Conservation (phyloP, 2,888 invertebrate species). For the Eubasilissa splendida region DNA sequence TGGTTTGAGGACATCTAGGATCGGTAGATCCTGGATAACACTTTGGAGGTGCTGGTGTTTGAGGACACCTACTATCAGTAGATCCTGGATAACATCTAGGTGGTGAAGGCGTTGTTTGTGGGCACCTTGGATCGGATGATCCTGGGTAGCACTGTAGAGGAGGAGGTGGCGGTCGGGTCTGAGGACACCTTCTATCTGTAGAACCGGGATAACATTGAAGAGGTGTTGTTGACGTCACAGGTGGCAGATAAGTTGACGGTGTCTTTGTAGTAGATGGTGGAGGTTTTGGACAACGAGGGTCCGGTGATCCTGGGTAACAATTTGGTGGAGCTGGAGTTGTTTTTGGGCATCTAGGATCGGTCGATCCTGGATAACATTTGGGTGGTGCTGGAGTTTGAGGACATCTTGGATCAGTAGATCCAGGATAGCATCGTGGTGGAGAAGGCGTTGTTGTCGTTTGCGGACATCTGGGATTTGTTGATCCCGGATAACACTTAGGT, state of each 20-base stretch:
- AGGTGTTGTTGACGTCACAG: slow-evolving; percentile 58
- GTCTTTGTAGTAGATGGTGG: slow-evolving; percentile 46
- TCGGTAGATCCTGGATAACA: slow-evolving; percentile 61
- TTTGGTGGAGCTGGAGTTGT: slow-evolving; percentile 57
- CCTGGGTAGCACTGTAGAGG: slow-evolving; percentile 63
- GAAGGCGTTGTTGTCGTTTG: slow-evolving; percentile 56
- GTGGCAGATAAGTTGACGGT: slow-evolving; percentile 56
- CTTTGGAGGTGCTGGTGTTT: slow-evolving; percentile 27
- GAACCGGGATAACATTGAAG: slow-evolving; percentile 60
- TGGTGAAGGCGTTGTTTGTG: slow-evolving; percentile 59
- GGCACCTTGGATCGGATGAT: slow-evolving; percentile 59
- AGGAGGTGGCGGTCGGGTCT: slow-evolving; percentile 61
- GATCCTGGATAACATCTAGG: slow-evolving; percentile 52
- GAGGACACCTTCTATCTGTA: slow-evolving; percentile 61
- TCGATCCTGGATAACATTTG: slow-evolving; percentile 62
- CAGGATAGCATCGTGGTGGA: slow-evolving; percentile 60
- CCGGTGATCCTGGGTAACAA: slow-evolving; percentile 62
- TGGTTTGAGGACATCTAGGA: slow-evolving; percentile 60
- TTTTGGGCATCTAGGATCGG: slow-evolving; percentile 65
- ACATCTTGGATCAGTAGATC: slow-evolving; percentile 59
- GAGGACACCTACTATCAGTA: no score
- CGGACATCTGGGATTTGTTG: slow-evolving; percentile 61
- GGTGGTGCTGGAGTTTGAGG: slow-evolving; percentile 45
- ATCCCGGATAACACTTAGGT: slow-evolving; percentile 60
- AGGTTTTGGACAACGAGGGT: slow-evolving; percentile 60